A percentile compares a stretch with the other conserved stretches of the same genome.
Conservation (phyloP, 2,888 invertebrate genomes). For the Metallyticus violacea region DNA sequence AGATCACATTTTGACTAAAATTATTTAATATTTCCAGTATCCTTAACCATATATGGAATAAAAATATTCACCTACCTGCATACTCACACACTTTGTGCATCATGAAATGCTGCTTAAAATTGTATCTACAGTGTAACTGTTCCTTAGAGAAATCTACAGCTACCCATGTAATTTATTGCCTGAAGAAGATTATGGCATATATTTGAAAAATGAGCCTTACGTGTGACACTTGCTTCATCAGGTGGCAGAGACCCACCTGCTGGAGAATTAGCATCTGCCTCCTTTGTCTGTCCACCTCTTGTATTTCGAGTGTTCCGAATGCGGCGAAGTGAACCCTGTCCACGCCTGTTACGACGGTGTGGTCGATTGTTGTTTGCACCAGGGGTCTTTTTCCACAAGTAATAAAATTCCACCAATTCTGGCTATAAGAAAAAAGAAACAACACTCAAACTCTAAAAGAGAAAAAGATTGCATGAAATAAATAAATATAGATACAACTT, state of each 20-base stretch:
- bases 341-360: conserved; percentile 79
- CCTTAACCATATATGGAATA: too few relatives aligned
- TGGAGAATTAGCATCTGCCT: conserved; percentile 32
- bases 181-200: too few relatives aligned
- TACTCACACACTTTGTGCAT: too few relatives aligned
- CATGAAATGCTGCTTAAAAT: too few relatives aligned
- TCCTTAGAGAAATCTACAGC: too few relatives aligned
- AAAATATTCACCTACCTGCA: too few relatives aligned
- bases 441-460: not conserved
- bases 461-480: too few relatives aligned
- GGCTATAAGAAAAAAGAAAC: conserved; percentile 55
- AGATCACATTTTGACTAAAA: too few relatives aligned
- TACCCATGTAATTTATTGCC: too few relatives aligned
- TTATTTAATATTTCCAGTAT: too few relatives aligned
- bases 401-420: conserved; percentile 94
- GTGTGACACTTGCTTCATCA: not conserved
- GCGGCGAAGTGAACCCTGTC: conserved; percentile 82
- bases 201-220: not conserved
- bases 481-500: too few relatives aligned
- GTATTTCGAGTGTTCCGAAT: conserved; percentile 86
- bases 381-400: conserved; percentile 98
- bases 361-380: conserved; percentile 95
- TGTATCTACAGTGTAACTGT: too few relatives aligned
- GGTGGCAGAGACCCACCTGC: conserved; percentile 13
- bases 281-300: conserved; percentile 58